Evolutionary conservation across 2,113 vertebrate genomes (phyloP), one percentile per base, ranked within the genome.

Genomic region (Pycnonotus jocosus): DNA sequence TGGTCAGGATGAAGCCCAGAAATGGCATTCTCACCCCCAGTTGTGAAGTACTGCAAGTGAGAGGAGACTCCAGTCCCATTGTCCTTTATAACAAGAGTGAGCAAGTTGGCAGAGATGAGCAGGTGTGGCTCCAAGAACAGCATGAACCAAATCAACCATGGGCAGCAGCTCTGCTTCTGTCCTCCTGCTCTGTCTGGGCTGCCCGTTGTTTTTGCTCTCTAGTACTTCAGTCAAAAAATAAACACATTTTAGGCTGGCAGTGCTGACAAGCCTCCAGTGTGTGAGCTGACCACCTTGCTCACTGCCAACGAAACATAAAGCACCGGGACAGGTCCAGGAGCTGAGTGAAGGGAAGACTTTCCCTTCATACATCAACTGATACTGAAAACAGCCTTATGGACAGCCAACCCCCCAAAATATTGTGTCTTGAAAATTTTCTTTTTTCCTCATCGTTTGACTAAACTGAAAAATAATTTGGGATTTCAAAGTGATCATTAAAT

Each of bases 181-280:
- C 25, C 42, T 73, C 45, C 27, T 0, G 0, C 44, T 33, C 56
- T 50, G 19, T 11, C 80, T 51, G 33, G 42, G 15, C 38, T 7
- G 30, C 33, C 51, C 57, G 22, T 2, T 47, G 56, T 38, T 13
- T 51, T 70, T 45, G 25, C 14, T 54, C 24, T 38, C 70, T 21
- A 11, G 16, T 42, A 20, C 30, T 65, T 77, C n/a, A 61, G 24
- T 8, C 33, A 24, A 56, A 64, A 48, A 70, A 80, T 10, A 31
- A 72, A 37, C 11, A 16, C 21, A 4, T 12, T 90, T 18, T 4
- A 58, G 38, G 25, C 42, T 70, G 45, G 31, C n/a, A 53, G 12
- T 11, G 23, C 22, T 81, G 38, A 61, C 65, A 28, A 57, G 16
- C 19, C 47, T 56, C 23, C 47, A 21, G n/a, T 9, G 7, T 6